A percentile compares a stretch with the other conserved stretches of the same genome.
phyloP scores from a whole-genome alignment of 2,888 invertebrate species.

The Pheosia gnoma region DNA sequence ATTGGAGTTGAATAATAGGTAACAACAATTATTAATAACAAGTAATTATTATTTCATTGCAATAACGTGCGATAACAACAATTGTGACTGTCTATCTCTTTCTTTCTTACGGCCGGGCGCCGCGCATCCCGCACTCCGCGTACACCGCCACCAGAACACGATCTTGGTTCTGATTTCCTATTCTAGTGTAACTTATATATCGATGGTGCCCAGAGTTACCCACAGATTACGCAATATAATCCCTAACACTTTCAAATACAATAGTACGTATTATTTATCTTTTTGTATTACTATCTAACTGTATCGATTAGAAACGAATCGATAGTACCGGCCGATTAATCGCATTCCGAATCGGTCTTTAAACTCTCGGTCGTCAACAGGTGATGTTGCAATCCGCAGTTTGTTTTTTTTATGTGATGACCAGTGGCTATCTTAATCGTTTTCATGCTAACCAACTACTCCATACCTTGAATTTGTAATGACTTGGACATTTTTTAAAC shows the following conservation, averaged over 20 bases:
- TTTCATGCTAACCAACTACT: slow-evolving; percentile 1
- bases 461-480: background rate
- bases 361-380: slow-evolving; percentile 3
- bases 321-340: slow-evolving; percentile 26
- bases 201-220: background rate
- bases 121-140: no score
- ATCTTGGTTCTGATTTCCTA: no score
- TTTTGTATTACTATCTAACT: slow-evolving; percentile 14
- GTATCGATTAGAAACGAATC: slow-evolving; percentile 23
- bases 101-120: no score
- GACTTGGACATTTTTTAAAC: background rate
- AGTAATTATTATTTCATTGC: no score
- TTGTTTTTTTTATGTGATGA: slow-evolving; percentile 6
- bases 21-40: no score
- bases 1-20: no score
- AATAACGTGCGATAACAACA: no score
- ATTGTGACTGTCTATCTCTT: no score
- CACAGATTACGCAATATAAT: background rate
- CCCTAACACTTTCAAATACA: background rate
- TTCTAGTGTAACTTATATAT: no score
- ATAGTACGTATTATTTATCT: background rate
- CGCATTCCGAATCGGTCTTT: slow-evolving; percentile 17
- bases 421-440: slow-evolving; percentile 1
- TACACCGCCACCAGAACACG: no score
- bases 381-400: slow-evolving; percentile 9